Evolutionary conservation across 2,888 invertebrate genomes (phyloP), one percentile per base, ranked within the genome.

Genomic region (Carterocephalus palaemon): DNA sequence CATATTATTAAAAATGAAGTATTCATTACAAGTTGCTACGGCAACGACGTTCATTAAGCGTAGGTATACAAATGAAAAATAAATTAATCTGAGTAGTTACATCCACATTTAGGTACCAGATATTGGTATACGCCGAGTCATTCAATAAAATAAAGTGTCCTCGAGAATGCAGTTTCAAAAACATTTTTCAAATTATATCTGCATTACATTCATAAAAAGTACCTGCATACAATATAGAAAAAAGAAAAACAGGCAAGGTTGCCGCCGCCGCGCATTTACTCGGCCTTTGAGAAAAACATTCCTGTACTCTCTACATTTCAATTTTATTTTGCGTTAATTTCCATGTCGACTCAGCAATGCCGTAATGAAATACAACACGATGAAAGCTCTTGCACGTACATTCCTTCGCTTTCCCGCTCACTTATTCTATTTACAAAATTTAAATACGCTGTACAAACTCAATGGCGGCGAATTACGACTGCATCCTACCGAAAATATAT

Each of bases 281-380:
- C 10, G 19, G 33, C 33, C 9, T 33, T 41, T 29, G 10, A 17
- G 16, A 16, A 16, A 16, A 40, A 32, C 20, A 6, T 33, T 24
- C 16, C 16, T 4, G 16, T 28, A 22, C 16, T 10, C 28, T 28
- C 28, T 38, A 26, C 28, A 34, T 42, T 42, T 20, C 34, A 28
- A 9, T 42, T 42, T 41, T 34, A 42, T 34, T 42, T 42, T 28
- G 26, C 34, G 34, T 42, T 34, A 28, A 42, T 34, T 42, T 20
- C 24, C 5, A 13, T 9, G 34, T 28, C 15, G 26, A 22, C 33
- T 42, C 34, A 20, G 24, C 5, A 32, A 31, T 23, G 13, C 13
- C 31, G 9, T 8, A 7, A 8, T 38, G 20, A n/a, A n/a, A n/a
- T n/a, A n/a, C 29, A 37, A 9, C 2, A n/a, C 15, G n/a, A 2